Percentiles rank a stretch among this genome's conserved stretches.
phyloP scores from a whole-genome alignment of 2,797 vertebrate genomes.

The Psittacula derbiana region DNA sequence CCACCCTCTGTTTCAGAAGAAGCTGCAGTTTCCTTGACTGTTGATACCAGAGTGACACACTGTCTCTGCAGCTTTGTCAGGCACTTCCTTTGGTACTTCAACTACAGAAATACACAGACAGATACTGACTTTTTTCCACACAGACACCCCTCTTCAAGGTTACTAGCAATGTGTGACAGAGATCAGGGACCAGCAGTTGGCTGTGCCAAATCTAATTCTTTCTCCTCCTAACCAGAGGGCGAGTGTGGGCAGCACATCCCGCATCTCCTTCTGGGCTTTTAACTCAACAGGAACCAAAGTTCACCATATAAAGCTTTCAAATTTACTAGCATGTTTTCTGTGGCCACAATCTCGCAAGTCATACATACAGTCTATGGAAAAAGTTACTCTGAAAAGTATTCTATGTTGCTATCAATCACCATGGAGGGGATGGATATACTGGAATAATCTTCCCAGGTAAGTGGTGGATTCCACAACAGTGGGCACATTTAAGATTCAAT shows the following conservation, averaged over 20 bases:
- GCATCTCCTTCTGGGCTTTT: background rate
- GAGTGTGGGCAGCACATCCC: background rate
- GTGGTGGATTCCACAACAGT: background rate
- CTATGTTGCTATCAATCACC: background rate
- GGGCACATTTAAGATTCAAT: background rate
- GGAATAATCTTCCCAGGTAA: background rate
- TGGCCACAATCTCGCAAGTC: background rate
- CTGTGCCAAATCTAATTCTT: background rate
- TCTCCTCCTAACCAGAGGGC: background rate
- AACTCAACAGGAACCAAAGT: background rate
- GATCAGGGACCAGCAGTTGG: background rate
- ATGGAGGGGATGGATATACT: background rate
- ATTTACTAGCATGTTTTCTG: background rate
- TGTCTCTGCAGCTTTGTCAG: background rate
- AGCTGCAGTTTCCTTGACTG: background rate
- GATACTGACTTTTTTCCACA: background rate
- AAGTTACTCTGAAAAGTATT: background rate
- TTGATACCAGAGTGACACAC: background rate
- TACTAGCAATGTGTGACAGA: background rate
- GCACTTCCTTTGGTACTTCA: background rate
- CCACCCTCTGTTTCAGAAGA: background rate
- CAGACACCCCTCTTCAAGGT: background rate
- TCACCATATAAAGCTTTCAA: background rate
- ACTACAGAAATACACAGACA: background rate
- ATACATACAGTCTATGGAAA: background rate